Base-by-base conservation (phyloP, 2,797 vertebrate species). In the Falco peregrinus region DNA sequence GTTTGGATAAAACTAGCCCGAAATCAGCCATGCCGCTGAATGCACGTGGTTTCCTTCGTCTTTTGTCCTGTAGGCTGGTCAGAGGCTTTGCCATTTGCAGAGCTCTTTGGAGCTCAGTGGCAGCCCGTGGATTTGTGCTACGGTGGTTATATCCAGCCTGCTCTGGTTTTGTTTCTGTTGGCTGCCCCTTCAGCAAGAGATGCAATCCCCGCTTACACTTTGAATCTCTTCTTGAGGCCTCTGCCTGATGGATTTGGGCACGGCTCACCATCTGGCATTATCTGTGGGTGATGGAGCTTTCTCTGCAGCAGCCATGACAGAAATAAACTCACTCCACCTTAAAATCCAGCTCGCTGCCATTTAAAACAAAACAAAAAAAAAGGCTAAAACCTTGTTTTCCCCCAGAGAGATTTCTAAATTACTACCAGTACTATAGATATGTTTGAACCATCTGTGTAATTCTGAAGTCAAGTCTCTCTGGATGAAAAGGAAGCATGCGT, bases 261-360 rank as follows among this genome's bases (percentile, higher is more conserved):
- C 0, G 1, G 85, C 69, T 96, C 59, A 48, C 93, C 89, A 95
- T 90, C 91, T 96, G 96, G 87, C 94, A 69, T 86, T 95, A 85
- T 93, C 95, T 82, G 87, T 90, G 89, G 87, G 93, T 94, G 95
- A 90, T 31, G 73, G 69, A 86, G 89, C 35, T 95, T 88, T 91
- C 87, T 84, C 82, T 95, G 89, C 5, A 9, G 95, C 87, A 94
- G 85, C 59, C 83, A 91, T 1, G 6, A 81, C 90, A 93, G 91
- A 93, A 96, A 94, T 87, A 95, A 96, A 90, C 83, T 90, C 77
- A 87, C 47, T 90, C 94, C 95, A 95, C 94, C 96, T 96, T 96
- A 95, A 97, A 96, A 95, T 91, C 79, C 93, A 91, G 63, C 85
- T 94, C 5, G 12, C 51, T 95, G 79, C 85, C 84, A 76, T 84